A percentile compares a stretch with the other conserved stretches of the same genome.
phyloP scores from a whole-genome alignment of 2,797 vertebrate species.

The Fundulus diaphanus region DNA sequence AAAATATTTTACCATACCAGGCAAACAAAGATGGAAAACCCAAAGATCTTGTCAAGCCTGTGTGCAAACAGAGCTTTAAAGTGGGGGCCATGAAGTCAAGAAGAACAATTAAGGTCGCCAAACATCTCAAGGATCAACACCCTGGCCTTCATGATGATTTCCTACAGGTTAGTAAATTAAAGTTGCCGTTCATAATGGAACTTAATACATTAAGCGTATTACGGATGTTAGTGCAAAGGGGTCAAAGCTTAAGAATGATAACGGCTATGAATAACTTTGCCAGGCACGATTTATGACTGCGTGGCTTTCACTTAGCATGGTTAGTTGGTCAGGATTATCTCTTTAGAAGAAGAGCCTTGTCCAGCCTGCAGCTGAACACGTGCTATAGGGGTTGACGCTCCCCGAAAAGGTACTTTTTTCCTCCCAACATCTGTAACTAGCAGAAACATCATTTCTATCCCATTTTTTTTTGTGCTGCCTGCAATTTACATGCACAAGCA shows the following conservation, averaged over 20 bases:
- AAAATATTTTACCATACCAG: too few relatives aligned
- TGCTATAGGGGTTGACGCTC: constrained; percentile 43
- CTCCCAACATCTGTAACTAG: constrained; percentile 20
- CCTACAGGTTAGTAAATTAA: too few relatives aligned
- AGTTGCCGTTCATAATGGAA: too few relatives aligned
- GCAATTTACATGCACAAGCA: background rate
- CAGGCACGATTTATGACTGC: background rate
- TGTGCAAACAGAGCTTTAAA: too few relatives aligned
- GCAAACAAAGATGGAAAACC: too few relatives aligned
- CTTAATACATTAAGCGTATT: too few relatives aligned
- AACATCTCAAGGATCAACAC: too few relatives aligned
- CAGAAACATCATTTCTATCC: constrained; percentile 41
- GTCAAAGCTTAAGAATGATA: background rate
- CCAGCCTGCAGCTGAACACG: constrained; percentile 53
- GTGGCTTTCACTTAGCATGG: background rate
- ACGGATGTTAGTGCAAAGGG: too few relatives aligned
- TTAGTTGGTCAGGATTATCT: constrained; percentile 10
- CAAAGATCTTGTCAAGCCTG: too few relatives aligned
- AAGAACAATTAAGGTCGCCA: too few relatives aligned
- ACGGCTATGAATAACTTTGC: background rate
- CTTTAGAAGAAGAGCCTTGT: constrained; percentile 37
- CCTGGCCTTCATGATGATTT: too few relatives aligned
- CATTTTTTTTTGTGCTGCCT: constrained; percentile 7
- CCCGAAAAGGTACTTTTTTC: constrained; percentile 63
- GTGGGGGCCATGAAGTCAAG: too few relatives aligned